Percentiles rank a stretch among this genome's conserved stretches.
phyloP scores from a whole-genome alignment of 2,797 vertebrate species.

The Lagorchestes hirsutus region DNA sequence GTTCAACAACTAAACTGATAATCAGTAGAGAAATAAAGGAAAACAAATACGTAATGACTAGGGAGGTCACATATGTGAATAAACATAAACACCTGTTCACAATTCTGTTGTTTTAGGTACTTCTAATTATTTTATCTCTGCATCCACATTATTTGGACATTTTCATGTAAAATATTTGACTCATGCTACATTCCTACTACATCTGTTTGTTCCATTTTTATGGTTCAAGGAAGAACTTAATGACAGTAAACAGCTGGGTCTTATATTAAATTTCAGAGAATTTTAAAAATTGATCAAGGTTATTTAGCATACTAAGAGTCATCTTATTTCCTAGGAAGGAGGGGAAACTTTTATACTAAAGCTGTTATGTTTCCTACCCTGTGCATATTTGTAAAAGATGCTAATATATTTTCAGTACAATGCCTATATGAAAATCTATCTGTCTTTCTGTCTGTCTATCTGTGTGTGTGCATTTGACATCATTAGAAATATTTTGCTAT shows the following conservation, averaged over 20 bases:
- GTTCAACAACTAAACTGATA: not conserved
- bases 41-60: not conserved
- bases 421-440: not conserved
- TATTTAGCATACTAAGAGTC: constrained; percentile 23
- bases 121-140: not conserved
- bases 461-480: not conserved
- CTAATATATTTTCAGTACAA: not conserved
- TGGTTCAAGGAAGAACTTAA: constrained; percentile 53
- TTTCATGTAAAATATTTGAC: constrained; percentile 50
- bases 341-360: not conserved
- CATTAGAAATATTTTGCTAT: not conserved
- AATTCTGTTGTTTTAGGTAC: not conserved
- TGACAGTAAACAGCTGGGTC: constrained; percentile 53
- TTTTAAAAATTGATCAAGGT: constrained; percentile 20
- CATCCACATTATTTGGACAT: not conserved
- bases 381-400: not conserved
- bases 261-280: constrained; percentile 37
- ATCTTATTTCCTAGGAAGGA: constrained; percentile 10
- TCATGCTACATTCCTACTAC: constrained; percentile 54
- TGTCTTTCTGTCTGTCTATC: too few species aligned
- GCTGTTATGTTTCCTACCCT: not conserved
- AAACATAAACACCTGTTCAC: not conserved
- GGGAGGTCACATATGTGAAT: not conserved
- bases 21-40: not conserved
- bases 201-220: constrained; percentile 62